Evolutionary conservation across 1,140 invertebrate genomes (phyloP).

Genomic region (Drosophila sp.): DNA sequence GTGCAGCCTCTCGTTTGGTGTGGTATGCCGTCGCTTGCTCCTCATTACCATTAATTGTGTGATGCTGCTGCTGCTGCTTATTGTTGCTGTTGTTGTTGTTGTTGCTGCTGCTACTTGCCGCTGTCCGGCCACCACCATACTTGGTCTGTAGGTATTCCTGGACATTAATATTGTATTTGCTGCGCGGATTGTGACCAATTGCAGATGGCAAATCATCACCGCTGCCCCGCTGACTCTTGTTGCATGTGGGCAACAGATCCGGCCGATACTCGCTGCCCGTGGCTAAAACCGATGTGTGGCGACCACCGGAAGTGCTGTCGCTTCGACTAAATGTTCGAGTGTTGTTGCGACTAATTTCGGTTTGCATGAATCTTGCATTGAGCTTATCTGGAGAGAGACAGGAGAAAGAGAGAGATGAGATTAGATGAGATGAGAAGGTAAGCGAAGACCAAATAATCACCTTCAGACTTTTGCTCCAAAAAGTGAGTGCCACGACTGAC

Average conservation of each 20-base stretch:
- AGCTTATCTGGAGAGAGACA: conserved; percentile 42
- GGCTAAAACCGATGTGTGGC: neutral
- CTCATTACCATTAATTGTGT: conserved; percentile 7
- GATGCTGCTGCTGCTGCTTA: neutral
- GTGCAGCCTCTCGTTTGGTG: conserved; percentile 5
- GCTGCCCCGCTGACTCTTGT: conserved; percentile 16
- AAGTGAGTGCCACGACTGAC: conserved; percentile 25
- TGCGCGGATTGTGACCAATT: conserved; percentile 34
- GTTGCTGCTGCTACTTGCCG: conserved; percentile 7
- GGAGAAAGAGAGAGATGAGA: neutral
- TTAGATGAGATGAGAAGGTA: too few species aligned
- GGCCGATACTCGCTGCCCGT: conserved; percentile 50
- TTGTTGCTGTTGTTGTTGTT: conserved; percentile 10
- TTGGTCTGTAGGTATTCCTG: conserved; percentile 61
- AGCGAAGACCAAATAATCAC: conserved; percentile 17
- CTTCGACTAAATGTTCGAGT: conserved; percentile 2
- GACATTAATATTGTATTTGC: conserved; percentile 61
- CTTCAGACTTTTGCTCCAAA: conserved; percentile 51
- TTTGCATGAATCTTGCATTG: conserved; percentile 31
- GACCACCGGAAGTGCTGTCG: conserved; percentile 1
- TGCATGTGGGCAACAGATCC: conserved; percentile 50
- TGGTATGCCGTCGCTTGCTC: neutral
- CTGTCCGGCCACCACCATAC: conserved; percentile 44
- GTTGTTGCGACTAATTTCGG: conserved; percentile 19
- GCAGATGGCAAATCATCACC: conserved; percentile 1